phyloP scores from a whole-genome alignment of 1,140 invertebrate species.

The Sipha flava region DNA sequence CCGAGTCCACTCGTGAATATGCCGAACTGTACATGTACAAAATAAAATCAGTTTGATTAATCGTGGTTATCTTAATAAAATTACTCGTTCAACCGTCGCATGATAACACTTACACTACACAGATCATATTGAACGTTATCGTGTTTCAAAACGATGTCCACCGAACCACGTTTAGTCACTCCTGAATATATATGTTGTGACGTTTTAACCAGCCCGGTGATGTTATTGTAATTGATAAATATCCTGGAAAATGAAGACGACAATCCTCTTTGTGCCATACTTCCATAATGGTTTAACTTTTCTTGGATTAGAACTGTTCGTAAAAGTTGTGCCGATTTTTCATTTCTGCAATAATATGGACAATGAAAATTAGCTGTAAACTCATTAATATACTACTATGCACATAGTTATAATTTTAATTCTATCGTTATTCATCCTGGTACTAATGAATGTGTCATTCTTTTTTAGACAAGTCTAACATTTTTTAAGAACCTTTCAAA shows the following conservation, averaged over 20 bases:
- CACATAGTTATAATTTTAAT: too few species aligned
- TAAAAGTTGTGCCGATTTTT: neutral
- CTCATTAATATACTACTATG: too few species aligned
- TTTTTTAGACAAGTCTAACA: neutral
- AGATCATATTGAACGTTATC: slow-evolving; percentile 43
- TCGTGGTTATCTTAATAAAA: too few species aligned
- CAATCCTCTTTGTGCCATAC: slow-evolving; percentile 56
- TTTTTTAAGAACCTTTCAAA: slow-evolving; percentile 22
- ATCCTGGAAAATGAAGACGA: slow-evolving; percentile 60
- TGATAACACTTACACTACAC: slow-evolving; percentile 44
- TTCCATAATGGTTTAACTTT: slow-evolving; percentile 57
- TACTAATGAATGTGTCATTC: too few species aligned
- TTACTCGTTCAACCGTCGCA: too few species aligned
- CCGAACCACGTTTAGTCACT: slow-evolving; percentile 63
- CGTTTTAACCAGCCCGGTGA: slow-evolving; percentile 62
- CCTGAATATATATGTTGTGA: slow-evolving; percentile 66
- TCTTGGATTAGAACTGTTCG: slow-evolving; percentile 43
- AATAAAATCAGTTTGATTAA: neutral
- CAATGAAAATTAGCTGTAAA: neutral
- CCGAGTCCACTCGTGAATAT: slow-evolving; percentile 71
- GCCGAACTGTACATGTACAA: slow-evolving; percentile 53
- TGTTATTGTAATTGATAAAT: slow-evolving; percentile 51
- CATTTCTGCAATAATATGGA: neutral
- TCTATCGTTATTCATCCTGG: too few species aligned
- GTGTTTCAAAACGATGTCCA: slow-evolving; percentile 59